A percentile compares a stretch with the other conserved stretches of the same genome.
phyloP scores from a whole-genome alignment of 2,113 vertebrate species.

The Paradisaea rubra region DNA sequence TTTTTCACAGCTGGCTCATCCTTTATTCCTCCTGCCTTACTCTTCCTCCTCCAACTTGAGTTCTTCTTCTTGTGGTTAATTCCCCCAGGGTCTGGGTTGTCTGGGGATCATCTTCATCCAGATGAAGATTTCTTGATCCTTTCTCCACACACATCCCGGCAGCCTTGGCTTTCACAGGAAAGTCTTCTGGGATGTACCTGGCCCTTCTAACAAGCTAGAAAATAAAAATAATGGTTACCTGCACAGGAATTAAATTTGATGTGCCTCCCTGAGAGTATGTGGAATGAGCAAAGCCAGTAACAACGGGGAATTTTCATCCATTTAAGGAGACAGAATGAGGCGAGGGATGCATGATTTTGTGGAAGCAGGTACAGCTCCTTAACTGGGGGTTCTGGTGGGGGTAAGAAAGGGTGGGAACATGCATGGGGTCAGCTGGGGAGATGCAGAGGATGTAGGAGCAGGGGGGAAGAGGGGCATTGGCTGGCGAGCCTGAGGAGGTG shows the following conservation, averaged over 20 bases:
- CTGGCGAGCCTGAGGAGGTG: neutral
- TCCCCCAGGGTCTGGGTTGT: neutral
- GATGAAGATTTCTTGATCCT: neutral
- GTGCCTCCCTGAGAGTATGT: neutral
- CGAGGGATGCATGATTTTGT: rapidly evolving
- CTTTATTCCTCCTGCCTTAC: neutral
- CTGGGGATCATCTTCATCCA: neutral
- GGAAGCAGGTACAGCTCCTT: neutral
- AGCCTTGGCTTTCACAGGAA: neutral
- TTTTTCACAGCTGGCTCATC: neutral
- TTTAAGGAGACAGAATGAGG: neutral
- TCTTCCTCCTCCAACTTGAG: neutral
- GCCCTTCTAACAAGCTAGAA: neutral
- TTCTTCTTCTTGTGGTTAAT: neutral
- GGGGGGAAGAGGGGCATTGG: rapidly evolving
- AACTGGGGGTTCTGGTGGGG: neutral
- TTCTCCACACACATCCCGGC: neutral
- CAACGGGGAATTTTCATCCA: neutral
- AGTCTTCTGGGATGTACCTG: neutral
- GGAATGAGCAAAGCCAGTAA: neutral
- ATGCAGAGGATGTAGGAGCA: neutral
- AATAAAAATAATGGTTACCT: neutral
- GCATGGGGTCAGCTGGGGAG: neutral
- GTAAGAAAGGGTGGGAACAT: neutral
- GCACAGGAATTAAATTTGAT: neutral